These are phyloP conservation scores for Cephalotes varians DNA, from an alignment of 2,888 invertebrate genomes.

Conservation along the genomic window DNA sequence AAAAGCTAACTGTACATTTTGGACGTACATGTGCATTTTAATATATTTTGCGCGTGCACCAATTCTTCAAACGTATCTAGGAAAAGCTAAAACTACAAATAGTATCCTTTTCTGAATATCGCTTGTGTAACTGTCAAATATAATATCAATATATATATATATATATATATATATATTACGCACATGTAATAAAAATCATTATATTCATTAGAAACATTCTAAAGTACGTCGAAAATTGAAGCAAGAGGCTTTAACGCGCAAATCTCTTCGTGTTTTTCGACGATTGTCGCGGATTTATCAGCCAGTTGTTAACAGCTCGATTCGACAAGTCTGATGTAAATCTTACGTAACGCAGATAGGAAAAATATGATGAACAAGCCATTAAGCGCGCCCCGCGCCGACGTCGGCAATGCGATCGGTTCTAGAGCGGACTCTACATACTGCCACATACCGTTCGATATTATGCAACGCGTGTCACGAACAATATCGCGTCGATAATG, in stretches of 20 bases:
- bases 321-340: slow-evolving; percentile 3
- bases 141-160: too few relatives aligned
- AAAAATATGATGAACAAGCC: slow-evolving; percentile 30
- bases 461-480: slow-evolving; percentile 26
- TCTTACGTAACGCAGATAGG: slow-evolving; percentile 16
- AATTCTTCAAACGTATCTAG: background rate
- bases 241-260: background rate
- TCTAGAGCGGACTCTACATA: background rate
- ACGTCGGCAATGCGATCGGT: background rate
- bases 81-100: background rate
- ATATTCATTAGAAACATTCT: background rate
- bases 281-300: background rate
- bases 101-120: background rate
- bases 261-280: background rate
- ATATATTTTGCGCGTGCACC: background rate
- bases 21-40: background rate
- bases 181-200: background rate
- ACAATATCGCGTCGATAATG: slow-evolving; percentile 2
- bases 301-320: background rate
- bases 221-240: background rate
- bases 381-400: background rate
- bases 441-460: slow-evolving; percentile 15
- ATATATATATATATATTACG: background rate
- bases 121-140: background rate
- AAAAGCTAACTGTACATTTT: background rate